A percentile compares a stretch with the other conserved stretches of the same genome.
Conservation (phyloP, 2,797 vertebrate genomes). For the Knipowitschia caucasica region DNA sequence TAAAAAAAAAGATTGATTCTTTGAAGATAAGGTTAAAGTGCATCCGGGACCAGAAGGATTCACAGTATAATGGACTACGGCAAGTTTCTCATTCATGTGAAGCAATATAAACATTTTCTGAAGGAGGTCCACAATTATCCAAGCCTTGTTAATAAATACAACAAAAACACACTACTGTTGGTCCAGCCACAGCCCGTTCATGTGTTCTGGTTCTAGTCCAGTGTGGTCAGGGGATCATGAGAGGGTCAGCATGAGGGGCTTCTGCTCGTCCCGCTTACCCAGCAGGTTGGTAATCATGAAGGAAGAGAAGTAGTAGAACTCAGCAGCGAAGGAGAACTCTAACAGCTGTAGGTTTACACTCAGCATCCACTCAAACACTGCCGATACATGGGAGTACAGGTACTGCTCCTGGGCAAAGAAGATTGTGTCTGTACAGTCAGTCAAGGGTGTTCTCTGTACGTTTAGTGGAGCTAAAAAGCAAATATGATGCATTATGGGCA, state of each 20-base stretch:
- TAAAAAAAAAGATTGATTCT: too few species aligned
- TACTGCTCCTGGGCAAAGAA: conserved; percentile 54
- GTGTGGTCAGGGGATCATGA: conserved; percentile 40
- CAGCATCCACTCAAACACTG: conserved; percentile 78
- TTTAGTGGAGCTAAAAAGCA: too few species aligned
- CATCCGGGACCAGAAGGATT: too few species aligned
- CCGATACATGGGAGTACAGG: conserved; percentile 62
- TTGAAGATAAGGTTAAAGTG: too few species aligned
- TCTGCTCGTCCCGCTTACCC: conserved; percentile 63
- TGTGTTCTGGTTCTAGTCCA: conserved; percentile 15
- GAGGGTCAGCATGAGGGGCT: conserved; percentile 62
- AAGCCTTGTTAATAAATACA: background rate
- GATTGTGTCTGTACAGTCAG: conserved; percentile 60
- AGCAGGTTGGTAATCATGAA: conserved; percentile 74
- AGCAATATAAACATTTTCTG: too few species aligned
- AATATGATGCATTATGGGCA: too few species aligned
- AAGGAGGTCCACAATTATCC: background rate
- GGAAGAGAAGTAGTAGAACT: conserved; percentile 77
- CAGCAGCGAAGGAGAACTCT: conserved; percentile 72
- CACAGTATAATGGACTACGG: too few species aligned
- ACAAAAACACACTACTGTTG: conserved; percentile 7
- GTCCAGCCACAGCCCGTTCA: conserved; percentile 18
- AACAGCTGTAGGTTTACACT: conserved; percentile 76
- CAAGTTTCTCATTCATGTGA: too few species aligned
- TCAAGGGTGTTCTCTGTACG: too few species aligned